Conservation (phyloP, 1,140 invertebrate genomes). For the Hyles vespertilio region DNA sequence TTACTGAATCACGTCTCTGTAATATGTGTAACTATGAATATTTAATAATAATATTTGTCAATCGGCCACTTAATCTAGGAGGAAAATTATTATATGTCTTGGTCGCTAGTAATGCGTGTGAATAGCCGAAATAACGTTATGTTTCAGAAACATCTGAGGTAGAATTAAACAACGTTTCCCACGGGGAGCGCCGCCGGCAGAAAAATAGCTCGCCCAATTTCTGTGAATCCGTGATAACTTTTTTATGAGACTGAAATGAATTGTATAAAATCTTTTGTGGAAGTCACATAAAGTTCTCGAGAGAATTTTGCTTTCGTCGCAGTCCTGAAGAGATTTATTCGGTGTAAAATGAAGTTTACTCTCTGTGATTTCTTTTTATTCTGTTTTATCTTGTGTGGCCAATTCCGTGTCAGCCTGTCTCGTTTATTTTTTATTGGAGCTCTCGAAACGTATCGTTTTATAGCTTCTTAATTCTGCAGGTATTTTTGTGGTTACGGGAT, state of each 20-base stretch:
- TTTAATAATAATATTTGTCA: background rate
- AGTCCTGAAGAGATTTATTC: constrained; percentile 46
- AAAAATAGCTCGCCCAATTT: constrained; percentile 59
- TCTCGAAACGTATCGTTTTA: background rate
- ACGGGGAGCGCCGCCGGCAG: constrained; percentile 43
- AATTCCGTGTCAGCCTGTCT: constrained; percentile 2
- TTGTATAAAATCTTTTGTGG: constrained; percentile 62
- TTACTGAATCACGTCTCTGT: constrained; percentile 8
- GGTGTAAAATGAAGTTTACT: constrained; percentile 40
- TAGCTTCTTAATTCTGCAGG: background rate
- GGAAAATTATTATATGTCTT: no score
- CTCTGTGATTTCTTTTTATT: constrained; percentile 15
- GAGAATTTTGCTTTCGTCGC: constrained; percentile 54
- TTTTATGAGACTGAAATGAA: constrained; percentile 67
- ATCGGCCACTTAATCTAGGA: no score
- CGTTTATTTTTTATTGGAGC: background rate
- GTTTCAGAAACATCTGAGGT: background rate
- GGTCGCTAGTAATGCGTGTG: background rate
- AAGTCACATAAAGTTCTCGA: constrained; percentile 55
- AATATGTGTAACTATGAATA: background rate
- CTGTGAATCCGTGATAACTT: constrained; percentile 65
- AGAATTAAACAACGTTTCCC: constrained; percentile 47
- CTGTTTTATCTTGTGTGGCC: constrained; percentile 9
- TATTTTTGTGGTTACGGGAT: no score
- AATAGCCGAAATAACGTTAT: constrained; percentile 5